Evolutionary conservation across 2,888 invertebrate species (phyloP).

Genomic region (Phortica magna): DNA sequence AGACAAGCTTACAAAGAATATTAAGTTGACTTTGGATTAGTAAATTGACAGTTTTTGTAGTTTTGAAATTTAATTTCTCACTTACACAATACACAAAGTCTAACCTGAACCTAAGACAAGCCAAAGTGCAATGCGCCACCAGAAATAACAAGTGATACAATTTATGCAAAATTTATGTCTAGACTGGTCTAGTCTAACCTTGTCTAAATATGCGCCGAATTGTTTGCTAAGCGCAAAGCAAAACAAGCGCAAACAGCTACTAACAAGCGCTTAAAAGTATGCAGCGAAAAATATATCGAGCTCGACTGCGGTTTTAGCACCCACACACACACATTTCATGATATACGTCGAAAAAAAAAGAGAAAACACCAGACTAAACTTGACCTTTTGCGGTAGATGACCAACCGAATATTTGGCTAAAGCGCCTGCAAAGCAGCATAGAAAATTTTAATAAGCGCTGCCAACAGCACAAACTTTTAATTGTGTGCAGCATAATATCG

Average conservation of each 20-base stretch:
- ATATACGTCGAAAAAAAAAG: too few relatives aligned
- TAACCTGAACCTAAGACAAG: too few relatives aligned
- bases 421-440: background rate
- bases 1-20: background rate
- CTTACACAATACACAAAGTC: too few relatives aligned
- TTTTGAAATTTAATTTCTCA: too few relatives aligned
- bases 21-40: background rate
- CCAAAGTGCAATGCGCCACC: too few relatives aligned
- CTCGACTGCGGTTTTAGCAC: background rate
- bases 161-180: background rate
- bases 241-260: background rate
- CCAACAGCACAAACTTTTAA: constrained; percentile 19
- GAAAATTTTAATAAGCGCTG: constrained; percentile 11
- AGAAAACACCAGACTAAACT: constrained; percentile 18
- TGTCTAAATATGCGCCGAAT: constrained; percentile 1
- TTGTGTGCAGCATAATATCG: constrained; percentile 19
- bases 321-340: background rate
- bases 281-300: background rate
- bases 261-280: constrained; percentile 7
- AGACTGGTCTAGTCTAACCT: constrained; percentile 5
- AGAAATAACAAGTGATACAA: too few relatives aligned
- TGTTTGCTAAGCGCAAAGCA: background rate
- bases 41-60: too few relatives aligned
- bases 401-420: background rate
- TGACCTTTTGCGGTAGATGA: constrained; percentile 30